A percentile compares a stretch with the other conserved stretches of the same genome.
Conservation (phyloP, 2,888 invertebrate genomes). For the Eupeodes latifasciatus region DNA sequence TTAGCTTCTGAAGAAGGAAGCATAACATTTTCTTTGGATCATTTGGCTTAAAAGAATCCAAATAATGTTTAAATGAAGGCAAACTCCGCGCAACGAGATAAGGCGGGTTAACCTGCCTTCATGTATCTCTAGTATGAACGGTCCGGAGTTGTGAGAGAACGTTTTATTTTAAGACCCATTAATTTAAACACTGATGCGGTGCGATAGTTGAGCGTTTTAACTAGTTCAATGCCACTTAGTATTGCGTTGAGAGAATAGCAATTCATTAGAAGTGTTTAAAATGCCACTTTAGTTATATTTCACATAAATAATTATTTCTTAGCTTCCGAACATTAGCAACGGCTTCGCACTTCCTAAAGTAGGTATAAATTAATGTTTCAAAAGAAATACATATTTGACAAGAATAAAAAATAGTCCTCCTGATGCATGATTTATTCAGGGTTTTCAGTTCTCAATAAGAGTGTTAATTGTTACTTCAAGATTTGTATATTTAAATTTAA, state of each 20-base stretch:
- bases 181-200: background rate
- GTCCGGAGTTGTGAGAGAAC: background rate
- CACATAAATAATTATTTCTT: background rate
- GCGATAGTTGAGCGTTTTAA: background rate
- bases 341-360: background rate
- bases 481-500: no score
- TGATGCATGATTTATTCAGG: no score
- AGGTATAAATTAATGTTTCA: background rate
- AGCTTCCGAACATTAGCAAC: background rate
- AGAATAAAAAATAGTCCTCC: background rate
- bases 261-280: background rate
- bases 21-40: background rate
- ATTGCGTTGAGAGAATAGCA: background rate
- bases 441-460: no score
- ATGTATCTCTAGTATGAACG: background rate
- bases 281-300: background rate
- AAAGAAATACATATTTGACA: background rate
- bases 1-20: conserved; percentile 34
- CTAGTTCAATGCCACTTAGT: background rate
- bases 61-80: background rate
- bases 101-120: background rate
- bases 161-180: background rate
- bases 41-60: background rate
- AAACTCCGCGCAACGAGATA: background rate
- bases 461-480: no score